Evolutionary conservation across 2,797 vertebrate genomes (phyloP).

Genomic region (Orientallactaga sibirica): DNA sequence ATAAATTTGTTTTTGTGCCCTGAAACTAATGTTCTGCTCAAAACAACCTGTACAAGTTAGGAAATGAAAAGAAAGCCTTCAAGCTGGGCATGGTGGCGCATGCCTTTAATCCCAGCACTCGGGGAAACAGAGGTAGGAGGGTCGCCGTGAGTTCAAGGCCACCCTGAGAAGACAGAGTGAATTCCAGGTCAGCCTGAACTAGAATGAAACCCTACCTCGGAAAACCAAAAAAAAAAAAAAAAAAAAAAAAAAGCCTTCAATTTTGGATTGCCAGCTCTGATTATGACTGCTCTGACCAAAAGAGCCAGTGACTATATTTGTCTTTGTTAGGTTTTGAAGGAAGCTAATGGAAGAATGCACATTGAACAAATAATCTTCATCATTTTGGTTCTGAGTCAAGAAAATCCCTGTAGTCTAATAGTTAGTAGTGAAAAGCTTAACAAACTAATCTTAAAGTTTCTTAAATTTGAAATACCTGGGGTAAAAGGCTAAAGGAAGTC

Average conservation of each 20-base stretch:
- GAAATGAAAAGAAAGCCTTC: neutral
- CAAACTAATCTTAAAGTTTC: constrained; percentile 16
- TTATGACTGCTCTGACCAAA: neutral
- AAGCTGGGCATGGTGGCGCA: too few relatives aligned
- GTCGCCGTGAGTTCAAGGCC: too few relatives aligned
- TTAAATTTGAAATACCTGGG: constrained; percentile 91
- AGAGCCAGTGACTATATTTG: neutral
- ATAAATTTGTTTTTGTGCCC: neutral
- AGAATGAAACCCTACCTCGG: too few relatives aligned
- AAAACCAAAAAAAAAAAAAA: too few relatives aligned
- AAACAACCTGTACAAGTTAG: neutral
- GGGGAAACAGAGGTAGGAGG: too few relatives aligned
- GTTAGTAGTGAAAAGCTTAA: neutral
- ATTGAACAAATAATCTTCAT: neutral
- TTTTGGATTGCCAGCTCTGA: too few relatives aligned
- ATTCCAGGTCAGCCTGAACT: too few relatives aligned
- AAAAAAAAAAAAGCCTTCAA: neutral
- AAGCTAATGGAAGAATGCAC: neutral
- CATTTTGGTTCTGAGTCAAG: constrained; percentile 9
- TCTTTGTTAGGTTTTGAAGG: neutral
- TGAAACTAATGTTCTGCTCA: constrained; percentile 20
- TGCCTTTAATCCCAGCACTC: too few relatives aligned
- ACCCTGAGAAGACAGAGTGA: too few relatives aligned
- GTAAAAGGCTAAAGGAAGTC: constrained; percentile 90
- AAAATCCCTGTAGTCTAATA: neutral